phyloP scores from a whole-genome alignment of 1,140 invertebrate species.

The Zaprionus kolodkinae region DNA sequence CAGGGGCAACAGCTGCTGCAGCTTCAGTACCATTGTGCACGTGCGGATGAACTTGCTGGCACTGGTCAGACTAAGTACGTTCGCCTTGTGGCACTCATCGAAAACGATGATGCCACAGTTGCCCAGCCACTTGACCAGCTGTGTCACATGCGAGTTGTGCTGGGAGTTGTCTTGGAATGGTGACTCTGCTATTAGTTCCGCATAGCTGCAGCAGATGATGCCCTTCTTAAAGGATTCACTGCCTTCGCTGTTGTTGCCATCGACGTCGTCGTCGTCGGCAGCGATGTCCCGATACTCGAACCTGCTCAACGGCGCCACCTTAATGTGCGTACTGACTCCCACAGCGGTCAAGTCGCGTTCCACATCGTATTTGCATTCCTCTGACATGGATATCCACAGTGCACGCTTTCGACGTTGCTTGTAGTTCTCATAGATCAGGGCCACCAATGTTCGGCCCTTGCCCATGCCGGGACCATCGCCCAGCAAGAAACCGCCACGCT shows the following conservation, averaged over 20 bases:
- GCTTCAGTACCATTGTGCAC: constrained; percentile 95
- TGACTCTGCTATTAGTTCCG: constrained; percentile 98
- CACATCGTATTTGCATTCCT: constrained; percentile 98
- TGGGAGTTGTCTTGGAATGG: constrained; percentile 91
- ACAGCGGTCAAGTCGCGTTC: constrained; percentile 97
- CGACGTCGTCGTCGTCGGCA: constrained; percentile 57
- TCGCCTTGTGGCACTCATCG: constrained; percentile 99
- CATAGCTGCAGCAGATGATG: constrained; percentile 99
- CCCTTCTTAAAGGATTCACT: constrained; percentile 94
- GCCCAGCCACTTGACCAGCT: constrained; percentile 98
- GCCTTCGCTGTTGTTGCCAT: constrained; percentile 90
- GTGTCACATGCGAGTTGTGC: constrained; percentile 96
- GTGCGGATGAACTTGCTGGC: constrained; percentile 96
- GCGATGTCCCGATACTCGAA: constrained; percentile 98
- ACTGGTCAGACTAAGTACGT: constrained; percentile 97
- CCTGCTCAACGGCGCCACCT: constrained; percentile 94
- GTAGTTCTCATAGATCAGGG: constrained; percentile 99
- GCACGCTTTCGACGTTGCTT: constrained; percentile 95
- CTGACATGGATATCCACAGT: constrained; percentile 99
- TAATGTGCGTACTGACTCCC: constrained; percentile 88
- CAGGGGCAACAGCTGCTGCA: constrained; percentile 97
- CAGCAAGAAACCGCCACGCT: constrained; percentile 97
- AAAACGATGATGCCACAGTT: constrained; percentile 98
- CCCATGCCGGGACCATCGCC: constrained; percentile 99
- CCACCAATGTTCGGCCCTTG: constrained; percentile 98